A percentile compares a stretch with the other conserved stretches of the same genome.
These are phyloP conservation scores for Mactromeris polynyma DNA, from an alignment of 2,888 invertebrate genomes.

Conservation along the genomic window DNA sequence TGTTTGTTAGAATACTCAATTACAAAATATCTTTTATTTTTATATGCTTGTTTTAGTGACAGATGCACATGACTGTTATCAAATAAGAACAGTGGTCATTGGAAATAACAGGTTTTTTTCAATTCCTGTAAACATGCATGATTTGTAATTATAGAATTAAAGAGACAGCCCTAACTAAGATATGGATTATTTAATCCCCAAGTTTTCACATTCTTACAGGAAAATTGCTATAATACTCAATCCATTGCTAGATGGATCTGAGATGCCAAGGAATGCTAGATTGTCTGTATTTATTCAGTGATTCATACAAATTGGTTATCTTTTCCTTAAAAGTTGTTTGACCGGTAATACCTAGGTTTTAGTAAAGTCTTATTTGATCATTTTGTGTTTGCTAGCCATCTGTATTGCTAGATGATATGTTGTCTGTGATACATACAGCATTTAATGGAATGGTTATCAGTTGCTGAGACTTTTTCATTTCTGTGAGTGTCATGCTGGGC, in stretches of 20 bases:
- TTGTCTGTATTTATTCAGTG: neutral
- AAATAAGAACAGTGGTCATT: neutral
- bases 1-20: too few species aligned
- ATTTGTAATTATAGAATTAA: neutral
- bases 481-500: too few species aligned
- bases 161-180: neutral
- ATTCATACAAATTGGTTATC: neutral
- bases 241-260: neutral
- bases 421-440: neutral
- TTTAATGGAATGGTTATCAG: neutral
- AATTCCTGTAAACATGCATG: neutral
- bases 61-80: neutral
- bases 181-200: constrained; percentile 6
- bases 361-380: neutral
- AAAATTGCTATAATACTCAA: neutral
- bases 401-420: neutral
- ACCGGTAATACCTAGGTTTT: neutral
- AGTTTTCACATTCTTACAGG: constrained; percentile 15
- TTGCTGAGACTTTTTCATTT: too few species aligned
- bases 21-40: too few species aligned
- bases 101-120: neutral
- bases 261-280: neutral
- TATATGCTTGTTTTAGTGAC: too few species aligned
- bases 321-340: neutral
- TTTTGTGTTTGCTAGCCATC: neutral